Percentiles rank a stretch among this genome's conserved stretches.
Conservation (phyloP, 37 sponge, comb jelly and placozoan species). For the Corticium candelabrum region DNA sequence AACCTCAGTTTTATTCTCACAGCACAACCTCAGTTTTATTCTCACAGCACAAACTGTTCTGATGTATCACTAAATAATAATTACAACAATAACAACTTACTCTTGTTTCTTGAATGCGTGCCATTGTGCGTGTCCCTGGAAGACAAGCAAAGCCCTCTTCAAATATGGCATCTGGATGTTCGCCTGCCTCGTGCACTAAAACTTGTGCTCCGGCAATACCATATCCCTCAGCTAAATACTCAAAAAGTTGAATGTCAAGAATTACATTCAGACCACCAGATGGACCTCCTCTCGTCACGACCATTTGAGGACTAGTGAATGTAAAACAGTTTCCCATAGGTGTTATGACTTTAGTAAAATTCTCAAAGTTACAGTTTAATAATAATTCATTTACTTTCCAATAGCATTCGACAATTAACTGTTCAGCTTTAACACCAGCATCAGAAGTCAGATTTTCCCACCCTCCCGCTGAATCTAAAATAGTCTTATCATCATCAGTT, state of each 20-base stretch:
- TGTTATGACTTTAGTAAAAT: not conserved
- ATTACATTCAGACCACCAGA: not conserved
- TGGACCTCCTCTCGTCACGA: not conserved
- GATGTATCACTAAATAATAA: no score
- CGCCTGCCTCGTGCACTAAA: not conserved
- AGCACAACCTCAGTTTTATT: no score
- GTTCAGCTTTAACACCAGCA: not conserved
- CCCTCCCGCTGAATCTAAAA: not conserved
- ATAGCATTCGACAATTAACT: not conserved
- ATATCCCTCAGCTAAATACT: not conserved
- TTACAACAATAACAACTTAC: no score
- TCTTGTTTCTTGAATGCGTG: not conserved
- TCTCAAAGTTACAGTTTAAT: not conserved
- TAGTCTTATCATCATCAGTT: not conserved
- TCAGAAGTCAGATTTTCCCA: not conserved
- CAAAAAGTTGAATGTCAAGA: not conserved
- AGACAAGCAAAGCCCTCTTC: not conserved
- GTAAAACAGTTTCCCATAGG: not conserved
- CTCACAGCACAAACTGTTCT: no score
- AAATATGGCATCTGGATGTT: not conserved
- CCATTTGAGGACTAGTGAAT: not conserved
- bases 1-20: no score
- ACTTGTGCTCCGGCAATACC: not conserved
- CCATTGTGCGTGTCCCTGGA: not conserved
- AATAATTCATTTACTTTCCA: no score